These are phyloP conservation scores for Leuciscus idus DNA, from an alignment of 2,113 vertebrate species.

Conservation along the genomic window DNA sequence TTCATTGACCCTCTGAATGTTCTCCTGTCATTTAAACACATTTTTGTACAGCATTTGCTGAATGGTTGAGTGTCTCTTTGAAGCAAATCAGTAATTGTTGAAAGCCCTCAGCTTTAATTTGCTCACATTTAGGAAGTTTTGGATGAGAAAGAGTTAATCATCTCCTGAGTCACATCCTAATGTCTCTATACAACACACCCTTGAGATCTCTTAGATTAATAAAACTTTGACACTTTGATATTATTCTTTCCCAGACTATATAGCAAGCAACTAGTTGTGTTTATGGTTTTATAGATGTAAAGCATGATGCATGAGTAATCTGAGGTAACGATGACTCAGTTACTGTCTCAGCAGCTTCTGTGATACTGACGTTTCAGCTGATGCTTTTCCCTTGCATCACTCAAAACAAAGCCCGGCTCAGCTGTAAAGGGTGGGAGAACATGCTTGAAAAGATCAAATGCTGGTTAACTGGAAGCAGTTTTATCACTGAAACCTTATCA, in stretches of 20 bases:
- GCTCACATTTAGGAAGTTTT: neutral
- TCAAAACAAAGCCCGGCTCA: neutral
- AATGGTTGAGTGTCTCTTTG: neutral
- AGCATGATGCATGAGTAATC: neutral
- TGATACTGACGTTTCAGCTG: neutral
- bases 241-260: neutral
- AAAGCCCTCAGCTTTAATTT: neutral
- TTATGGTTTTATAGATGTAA: neutral
- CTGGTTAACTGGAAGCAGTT: neutral
- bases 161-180: conserved; percentile 39
- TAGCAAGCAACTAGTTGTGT: neutral
- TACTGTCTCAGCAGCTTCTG: conserved; percentile 33
- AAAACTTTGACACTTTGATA: neutral
- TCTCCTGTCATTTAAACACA: conserved; percentile 9
- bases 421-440: neutral
- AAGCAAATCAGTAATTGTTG: neutral
- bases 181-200: neutral
- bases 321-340: conserved; percentile 28
- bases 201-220: neutral
- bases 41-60: neutral
- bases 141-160: neutral
- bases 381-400: neutral
- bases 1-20: neutral
- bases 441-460: neutral
- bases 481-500: neutral